phyloP scores from a whole-genome alignment of 2,797 vertebrate species.

The Acipenser ruthenus region DNA sequence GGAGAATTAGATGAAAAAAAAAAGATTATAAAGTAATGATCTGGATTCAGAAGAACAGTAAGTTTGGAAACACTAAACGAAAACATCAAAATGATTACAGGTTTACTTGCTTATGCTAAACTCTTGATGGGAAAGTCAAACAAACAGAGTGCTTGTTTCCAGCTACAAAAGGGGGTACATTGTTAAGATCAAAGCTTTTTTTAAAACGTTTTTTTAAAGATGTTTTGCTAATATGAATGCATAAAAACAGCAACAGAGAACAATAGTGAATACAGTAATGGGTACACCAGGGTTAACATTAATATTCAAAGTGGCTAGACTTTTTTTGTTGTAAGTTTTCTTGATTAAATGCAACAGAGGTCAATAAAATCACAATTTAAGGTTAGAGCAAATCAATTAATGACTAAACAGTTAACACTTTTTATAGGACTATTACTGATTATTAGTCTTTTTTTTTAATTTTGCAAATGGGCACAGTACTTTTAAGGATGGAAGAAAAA shows the following conservation, averaged over 20 bases:
- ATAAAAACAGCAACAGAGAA: conserved; percentile 89
- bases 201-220: conserved; percentile 50
- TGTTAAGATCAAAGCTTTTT: conserved; percentile 64
- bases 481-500: conserved; percentile 82
- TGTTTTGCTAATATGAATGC: conserved; percentile 82
- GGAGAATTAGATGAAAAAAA: conserved; percentile 72
- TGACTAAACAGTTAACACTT: conserved; percentile 82
- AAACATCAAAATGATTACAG: conserved; percentile 80
- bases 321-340: conserved; percentile 60
- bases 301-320: conserved; percentile 82
- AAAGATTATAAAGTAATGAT: conserved; percentile 71
- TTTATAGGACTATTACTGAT: conserved; percentile 80
- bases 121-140: conserved; percentile 74
- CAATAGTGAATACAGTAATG: conserved; percentile 84
- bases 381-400: conserved; percentile 86
- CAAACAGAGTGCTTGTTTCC: conserved; percentile 70
- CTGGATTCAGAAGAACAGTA: conserved; percentile 75
- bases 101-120: conserved; percentile 76
- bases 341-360: conserved; percentile 87
- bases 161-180: conserved; percentile 69
- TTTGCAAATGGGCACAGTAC: conserved; percentile 82
- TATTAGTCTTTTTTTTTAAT: conserved; percentile 66
- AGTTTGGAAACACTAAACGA: conserved; percentile 80
- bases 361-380: conserved; percentile 83
- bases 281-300: conserved; percentile 83